Evolutionary conservation across 2,113 vertebrate genomes (phyloP).

Genomic region (Ammospiza nelsoni): DNA sequence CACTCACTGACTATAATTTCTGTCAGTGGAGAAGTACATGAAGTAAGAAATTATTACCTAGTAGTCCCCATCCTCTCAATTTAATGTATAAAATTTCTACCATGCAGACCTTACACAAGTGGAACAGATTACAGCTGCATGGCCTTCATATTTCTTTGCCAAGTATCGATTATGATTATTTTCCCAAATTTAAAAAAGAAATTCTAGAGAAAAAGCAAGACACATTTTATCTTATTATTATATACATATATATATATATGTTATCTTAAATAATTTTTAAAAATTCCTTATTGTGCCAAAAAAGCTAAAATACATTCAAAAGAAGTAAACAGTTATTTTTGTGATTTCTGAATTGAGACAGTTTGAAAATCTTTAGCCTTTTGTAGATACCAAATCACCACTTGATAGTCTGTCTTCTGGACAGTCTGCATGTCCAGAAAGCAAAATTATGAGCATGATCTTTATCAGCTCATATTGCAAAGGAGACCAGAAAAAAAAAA

Average conservation of each 20-base stretch:
- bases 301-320: background rate
- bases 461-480: background rate
- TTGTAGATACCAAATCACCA: background rate
- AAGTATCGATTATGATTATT: background rate
- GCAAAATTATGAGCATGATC: background rate
- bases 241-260: background rate
- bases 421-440: background rate
- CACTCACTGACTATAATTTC: background rate
- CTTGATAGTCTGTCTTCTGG: background rate
- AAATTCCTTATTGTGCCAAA: background rate
- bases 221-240: background rate
- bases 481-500: background rate
- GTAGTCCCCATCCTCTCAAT: background rate
- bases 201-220: background rate
- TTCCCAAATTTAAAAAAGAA: background rate
- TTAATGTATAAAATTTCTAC: background rate
- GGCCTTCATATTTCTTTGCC: background rate
- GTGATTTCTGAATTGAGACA: background rate
- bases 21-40: background rate
- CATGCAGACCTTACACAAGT: background rate
- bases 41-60: background rate
- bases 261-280: background rate
- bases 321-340: background rate
- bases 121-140: background rate
- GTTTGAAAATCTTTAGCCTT: background rate